A percentile compares a stretch with the other conserved stretches of the same genome.
Evolutionary conservation across 2,797 vertebrate genomes (phyloP).

Genomic region (Onychomys arenicola): DNA sequence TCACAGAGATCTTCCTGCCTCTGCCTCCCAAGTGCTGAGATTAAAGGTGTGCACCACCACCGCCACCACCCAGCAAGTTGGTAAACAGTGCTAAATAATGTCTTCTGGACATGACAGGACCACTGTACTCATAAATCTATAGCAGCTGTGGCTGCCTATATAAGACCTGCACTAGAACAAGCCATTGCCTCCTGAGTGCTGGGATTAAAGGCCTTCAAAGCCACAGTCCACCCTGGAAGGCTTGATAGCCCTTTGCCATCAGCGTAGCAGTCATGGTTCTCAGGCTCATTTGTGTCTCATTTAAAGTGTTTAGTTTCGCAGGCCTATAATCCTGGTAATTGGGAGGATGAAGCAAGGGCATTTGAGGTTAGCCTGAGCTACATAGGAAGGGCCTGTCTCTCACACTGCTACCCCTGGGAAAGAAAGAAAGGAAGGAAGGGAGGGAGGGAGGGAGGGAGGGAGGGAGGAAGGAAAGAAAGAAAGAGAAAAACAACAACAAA

Average conservation of each 20-base stretch:
- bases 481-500: background rate
- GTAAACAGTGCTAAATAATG: background rate
- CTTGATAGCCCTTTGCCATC: slow-evolving; percentile 19
- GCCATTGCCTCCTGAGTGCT: background rate
- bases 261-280: background rate
- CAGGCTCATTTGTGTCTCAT: slow-evolving; percentile 24
- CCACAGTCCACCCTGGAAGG: background rate
- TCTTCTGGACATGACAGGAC: background rate
- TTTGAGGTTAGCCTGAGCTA: background rate
- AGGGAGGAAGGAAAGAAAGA: too few species aligned
- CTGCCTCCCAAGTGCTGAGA: too few species aligned
- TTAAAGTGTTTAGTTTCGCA: background rate
- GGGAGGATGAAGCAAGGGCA: background rate
- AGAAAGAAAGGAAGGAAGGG: too few species aligned
- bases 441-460: too few species aligned
- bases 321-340: background rate
- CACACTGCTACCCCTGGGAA: background rate
- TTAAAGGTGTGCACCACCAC: too few species aligned
- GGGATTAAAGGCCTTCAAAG: background rate
- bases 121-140: background rate
- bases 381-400: background rate
- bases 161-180: background rate
- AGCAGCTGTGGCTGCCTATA: background rate
- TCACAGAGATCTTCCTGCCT: too few species aligned
- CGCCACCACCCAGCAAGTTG: background rate